A percentile compares a stretch with the other conserved stretches of the same genome.
phyloP scores from a whole-genome alignment of 2,797 vertebrate genomes.

The Apogon talboti region DNA sequence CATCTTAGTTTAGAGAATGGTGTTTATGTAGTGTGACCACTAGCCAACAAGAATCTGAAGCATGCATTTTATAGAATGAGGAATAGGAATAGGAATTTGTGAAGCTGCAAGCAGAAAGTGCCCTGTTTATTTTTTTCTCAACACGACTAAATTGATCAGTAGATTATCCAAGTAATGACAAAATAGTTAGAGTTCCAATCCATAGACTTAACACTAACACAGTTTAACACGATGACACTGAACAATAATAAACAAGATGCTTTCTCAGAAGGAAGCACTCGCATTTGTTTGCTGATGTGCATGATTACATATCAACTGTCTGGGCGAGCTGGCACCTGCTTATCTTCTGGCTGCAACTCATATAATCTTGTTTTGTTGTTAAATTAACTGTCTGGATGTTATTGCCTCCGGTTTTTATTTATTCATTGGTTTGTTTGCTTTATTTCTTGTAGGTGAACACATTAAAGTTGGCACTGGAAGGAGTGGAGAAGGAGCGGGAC shows the following conservation, averaged over 20 bases:
- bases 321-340: not conserved
- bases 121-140: not conserved
- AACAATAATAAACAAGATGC: not conserved
- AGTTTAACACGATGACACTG: no score
- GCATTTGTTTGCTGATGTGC: not conserved
- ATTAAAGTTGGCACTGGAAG: conserved; percentile 96
- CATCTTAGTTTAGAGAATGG: no score
- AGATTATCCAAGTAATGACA: not conserved
- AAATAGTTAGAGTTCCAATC: not conserved
- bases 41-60: not conserved
- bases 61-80: conserved; percentile 1
- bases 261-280: not conserved
- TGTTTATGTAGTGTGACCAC: conserved; percentile 15
- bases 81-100: not conserved
- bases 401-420: not conserved
- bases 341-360: conserved; percentile 11
- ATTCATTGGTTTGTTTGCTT: not conserved
- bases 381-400: not conserved
- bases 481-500: conserved; percentile 97
- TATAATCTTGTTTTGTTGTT: not conserved
- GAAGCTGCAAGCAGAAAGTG: not conserved
- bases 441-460: conserved; percentile 88
- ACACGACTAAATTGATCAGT: conserved; percentile 14
- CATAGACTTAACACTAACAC: conserved; percentile 10
- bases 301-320: not conserved